Evolutionary conservation across 2,888 invertebrate genomes (phyloP).

Genomic region (Endomychus coccineus): DNA sequence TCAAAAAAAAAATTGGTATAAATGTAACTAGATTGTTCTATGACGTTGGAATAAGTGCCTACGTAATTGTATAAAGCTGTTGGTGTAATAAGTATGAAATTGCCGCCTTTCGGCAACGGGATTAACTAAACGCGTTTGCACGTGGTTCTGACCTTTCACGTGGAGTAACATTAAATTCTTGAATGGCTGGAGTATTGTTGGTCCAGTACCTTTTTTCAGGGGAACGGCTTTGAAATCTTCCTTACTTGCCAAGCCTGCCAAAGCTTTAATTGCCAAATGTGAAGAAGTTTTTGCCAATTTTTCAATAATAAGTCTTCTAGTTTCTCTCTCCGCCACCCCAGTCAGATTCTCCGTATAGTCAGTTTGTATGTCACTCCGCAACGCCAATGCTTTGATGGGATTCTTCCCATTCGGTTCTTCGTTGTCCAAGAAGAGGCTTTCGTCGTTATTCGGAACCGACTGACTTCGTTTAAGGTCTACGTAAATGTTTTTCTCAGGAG

Average conservation of each 20-base stretch:
- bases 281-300: conserved; percentile 54
- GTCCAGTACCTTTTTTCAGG: conserved; percentile 60
- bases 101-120: conserved; percentile 76
- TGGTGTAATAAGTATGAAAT: conserved; percentile 74
- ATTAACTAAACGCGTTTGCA: conserved; percentile 82
- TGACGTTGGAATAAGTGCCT: conserved; percentile 86
- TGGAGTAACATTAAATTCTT: conserved; percentile 70
- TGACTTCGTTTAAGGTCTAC: conserved; percentile 10
- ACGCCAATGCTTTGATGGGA: conserved; percentile 75
- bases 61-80: conserved; percentile 70
- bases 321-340: conserved; percentile 67
- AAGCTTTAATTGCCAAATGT: conserved; percentile 74
- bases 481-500: conserved; percentile 32
- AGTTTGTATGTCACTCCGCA: conserved; percentile 68
- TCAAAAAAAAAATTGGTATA: no score
- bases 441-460: no score
- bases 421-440: no score
- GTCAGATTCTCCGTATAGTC: conserved; percentile 73
- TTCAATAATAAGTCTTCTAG: conserved; percentile 67
- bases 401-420: conserved; percentile 70
- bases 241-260: conserved; percentile 84
- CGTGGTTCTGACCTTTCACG: conserved; percentile 78
- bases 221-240: conserved; percentile 84
- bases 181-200: conserved; percentile 55
- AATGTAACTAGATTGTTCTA: conserved; percentile 69